A percentile compares a stretch with the other conserved stretches of the same genome.
Evolutionary conservation across 2,888 invertebrate species (phyloP).

Genomic region (Catocala sponsa): DNA sequence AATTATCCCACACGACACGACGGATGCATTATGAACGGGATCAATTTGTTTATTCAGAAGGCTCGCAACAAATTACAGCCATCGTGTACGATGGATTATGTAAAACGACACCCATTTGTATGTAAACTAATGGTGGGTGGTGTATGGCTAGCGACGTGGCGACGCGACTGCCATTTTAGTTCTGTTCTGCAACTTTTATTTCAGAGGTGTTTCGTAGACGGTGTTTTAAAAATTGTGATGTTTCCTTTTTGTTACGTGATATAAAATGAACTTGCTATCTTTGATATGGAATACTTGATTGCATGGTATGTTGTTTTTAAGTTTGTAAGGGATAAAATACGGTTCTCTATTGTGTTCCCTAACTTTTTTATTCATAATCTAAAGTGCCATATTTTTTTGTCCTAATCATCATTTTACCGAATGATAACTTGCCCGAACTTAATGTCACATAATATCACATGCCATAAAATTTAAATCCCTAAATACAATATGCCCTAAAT

Average conservation of each 20-base stretch:
- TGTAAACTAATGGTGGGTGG: constrained; percentile 85
- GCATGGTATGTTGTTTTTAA: too few relatives aligned
- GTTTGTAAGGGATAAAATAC: too few relatives aligned
- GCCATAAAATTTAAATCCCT: too few relatives aligned
- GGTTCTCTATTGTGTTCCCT: too few relatives aligned
- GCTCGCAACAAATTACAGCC: constrained; percentile 85
- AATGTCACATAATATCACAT: too few relatives aligned
- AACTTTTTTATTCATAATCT: too few relatives aligned
- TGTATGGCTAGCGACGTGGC: constrained; percentile 58
- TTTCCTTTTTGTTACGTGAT: not conserved
- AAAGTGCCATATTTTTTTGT: too few relatives aligned
- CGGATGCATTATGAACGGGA: constrained; percentile 77
- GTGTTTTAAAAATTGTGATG: constrained; percentile 6
- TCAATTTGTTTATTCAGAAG: constrained; percentile 84
- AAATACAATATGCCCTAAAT: too few relatives aligned
- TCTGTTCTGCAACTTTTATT: constrained; percentile 41
- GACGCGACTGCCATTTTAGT: constrained; percentile 48
- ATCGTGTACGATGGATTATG: constrained; percentile 83
- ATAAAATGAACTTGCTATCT: too few relatives aligned
- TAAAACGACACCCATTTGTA: constrained; percentile 87
- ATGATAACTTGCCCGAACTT: too few relatives aligned
- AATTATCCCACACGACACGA: constrained; percentile 58
- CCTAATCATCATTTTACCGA: too few relatives aligned
- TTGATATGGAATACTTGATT: too few relatives aligned
- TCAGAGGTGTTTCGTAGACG: constrained; percentile 22